phyloP scores from a whole-genome alignment of 2,113 vertebrate species.

The Phasianus colchicus region DNA sequence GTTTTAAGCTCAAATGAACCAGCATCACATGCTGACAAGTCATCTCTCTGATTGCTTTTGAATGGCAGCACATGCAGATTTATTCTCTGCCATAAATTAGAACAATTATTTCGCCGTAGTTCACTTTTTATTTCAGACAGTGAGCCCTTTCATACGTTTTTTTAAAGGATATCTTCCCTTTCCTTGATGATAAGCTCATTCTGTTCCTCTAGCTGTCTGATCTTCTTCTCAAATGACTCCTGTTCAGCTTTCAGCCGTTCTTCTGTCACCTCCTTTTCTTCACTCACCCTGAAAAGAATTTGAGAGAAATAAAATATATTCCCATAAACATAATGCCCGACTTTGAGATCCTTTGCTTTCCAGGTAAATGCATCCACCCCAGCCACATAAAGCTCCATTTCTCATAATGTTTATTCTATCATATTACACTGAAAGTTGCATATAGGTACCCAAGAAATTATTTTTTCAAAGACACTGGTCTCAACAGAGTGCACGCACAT shows the following conservation, averaged over 20 bases:
- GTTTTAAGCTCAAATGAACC: slow-evolving; percentile 74
- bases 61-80: slow-evolving; percentile 77
- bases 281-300: slow-evolving; percentile 86
- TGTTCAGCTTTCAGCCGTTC: slow-evolving; percentile 91
- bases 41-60: slow-evolving; percentile 72
- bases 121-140: slow-evolving; percentile 65
- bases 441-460: background rate
- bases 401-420: background rate
- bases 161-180: slow-evolving; percentile 99
- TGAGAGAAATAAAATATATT: slow-evolving; percentile 29
- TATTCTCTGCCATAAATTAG: slow-evolving; percentile 76
- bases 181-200: slow-evolving; percentile 91
- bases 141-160: slow-evolving; percentile 36
- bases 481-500: background rate
- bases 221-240: slow-evolving; percentile 92
- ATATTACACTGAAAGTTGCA: background rate
- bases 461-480: background rate
- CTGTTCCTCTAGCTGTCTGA: slow-evolving; percentile 92
- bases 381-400: background rate
- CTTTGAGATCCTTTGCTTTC: background rate
- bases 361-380: background rate
- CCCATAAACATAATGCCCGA: background rate
- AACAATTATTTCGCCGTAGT: slow-evolving; percentile 78
- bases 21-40: slow-evolving; percentile 74
- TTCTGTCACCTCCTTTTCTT: slow-evolving; percentile 94